Percentiles rank a stretch among this genome's conserved stretches.
Evolutionary conservation across 2,113 vertebrate genomes (phyloP).

Genomic region (Gavialis gangeticus): DNA sequence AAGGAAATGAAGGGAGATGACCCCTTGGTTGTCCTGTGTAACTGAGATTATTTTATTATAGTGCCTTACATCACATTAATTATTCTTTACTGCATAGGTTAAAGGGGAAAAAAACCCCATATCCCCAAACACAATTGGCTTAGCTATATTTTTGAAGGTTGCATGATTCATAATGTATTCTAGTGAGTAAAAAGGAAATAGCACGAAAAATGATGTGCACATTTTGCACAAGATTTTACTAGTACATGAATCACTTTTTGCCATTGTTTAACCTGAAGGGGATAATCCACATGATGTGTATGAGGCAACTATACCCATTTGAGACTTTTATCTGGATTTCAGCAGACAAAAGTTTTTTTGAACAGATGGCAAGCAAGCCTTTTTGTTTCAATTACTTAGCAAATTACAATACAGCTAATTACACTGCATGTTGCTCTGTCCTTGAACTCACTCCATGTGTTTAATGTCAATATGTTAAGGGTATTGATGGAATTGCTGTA

Average conservation of each 20-base stretch:
- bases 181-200: conserved; percentile 42
- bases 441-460: conserved; percentile 37
- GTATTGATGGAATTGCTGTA: conserved; percentile 36
- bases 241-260: conserved; percentile 60
- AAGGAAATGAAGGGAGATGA: conserved; percentile 22
- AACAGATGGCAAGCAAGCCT: conserved; percentile 70
- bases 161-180: conserved; percentile 57
- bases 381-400: conserved; percentile 53
- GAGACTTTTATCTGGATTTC: conserved; percentile 66
- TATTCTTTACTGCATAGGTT: not conserved
- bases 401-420: conserved; percentile 70
- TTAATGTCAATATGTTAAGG: conserved; percentile 46
- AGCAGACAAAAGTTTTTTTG: conserved; percentile 61
- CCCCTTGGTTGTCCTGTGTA: not conserved
- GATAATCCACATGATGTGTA: conserved; percentile 68
- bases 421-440: conserved; percentile 58
- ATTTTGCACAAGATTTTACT: conserved; percentile 64
- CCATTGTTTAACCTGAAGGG: conserved; percentile 66
- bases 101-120: conserved; percentile 22
- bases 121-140: not conserved
- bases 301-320: conserved; percentile 69
- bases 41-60: conserved; percentile 6
- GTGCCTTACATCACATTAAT: not conserved
- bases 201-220: conserved; percentile 55
- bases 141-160: conserved; percentile 30